Evolutionary conservation across 1,140 invertebrate species (phyloP).

Genomic region (Drosophila oshimai): DNA sequence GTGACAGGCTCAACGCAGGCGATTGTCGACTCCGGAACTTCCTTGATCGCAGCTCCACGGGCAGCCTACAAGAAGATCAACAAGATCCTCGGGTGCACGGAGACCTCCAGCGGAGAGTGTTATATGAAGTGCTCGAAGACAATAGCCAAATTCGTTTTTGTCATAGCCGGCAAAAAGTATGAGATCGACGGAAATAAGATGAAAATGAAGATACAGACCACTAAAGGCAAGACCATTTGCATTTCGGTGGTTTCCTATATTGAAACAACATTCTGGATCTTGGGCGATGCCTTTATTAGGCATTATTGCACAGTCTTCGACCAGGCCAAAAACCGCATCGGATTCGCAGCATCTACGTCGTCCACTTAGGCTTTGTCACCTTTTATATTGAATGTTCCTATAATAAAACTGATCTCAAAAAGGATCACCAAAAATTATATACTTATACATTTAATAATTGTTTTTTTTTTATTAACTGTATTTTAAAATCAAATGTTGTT

Average conservation of each 20-base stretch:
- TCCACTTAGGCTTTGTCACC: not conserved
- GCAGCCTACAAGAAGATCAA: constrained; percentile 83
- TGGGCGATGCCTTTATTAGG: constrained; percentile 26
- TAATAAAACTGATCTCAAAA: constrained; percentile 8
- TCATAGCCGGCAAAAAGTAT: not conserved
- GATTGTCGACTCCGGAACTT: constrained; percentile 90
- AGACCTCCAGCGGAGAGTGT: constrained; percentile 27
- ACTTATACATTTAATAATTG: too few relatives aligned
- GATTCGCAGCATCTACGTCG: constrained; percentile 13
- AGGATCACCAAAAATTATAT: not conserved
- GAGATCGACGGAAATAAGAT: not conserved
- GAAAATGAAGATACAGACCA: constrained; percentile 11
- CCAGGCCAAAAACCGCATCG: not conserved
- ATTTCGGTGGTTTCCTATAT: not conserved
- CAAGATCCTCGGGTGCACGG: constrained; percentile 39
- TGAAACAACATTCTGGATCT: constrained; percentile 7
- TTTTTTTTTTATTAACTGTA: not conserved
- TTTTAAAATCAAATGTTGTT: too few relatives aligned
- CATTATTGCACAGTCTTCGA: constrained; percentile 20
- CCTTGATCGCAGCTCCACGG: constrained; percentile 87
- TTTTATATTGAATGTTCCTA: not conserved
- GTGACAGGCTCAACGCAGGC: constrained; percentile 83
- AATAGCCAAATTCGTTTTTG: constrained; percentile 13
- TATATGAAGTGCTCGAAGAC: constrained; percentile 19
- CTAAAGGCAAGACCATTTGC: constrained; percentile 21